A percentile compares a stretch with the other conserved stretches of the same genome.
Conservation (phyloP, 2,888 invertebrate genomes). For the Gandaritis pyraliata region DNA sequence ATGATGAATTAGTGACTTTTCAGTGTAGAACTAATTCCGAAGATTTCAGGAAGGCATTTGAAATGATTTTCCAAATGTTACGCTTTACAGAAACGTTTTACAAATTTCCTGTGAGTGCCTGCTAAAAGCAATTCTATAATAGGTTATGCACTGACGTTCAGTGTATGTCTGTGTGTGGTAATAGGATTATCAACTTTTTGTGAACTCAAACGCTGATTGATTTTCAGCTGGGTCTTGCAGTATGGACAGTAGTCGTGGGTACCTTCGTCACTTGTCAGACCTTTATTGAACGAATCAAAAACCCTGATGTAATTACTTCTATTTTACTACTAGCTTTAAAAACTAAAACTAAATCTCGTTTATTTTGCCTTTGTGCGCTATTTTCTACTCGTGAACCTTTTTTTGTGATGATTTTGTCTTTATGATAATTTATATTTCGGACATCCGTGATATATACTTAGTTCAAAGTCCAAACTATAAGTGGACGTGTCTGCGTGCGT, state of each 20-base stretch:
- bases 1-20: conserved; percentile 55
- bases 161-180: too few relatives aligned
- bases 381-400: too few relatives aligned
- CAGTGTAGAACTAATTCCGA: conserved; percentile 47
- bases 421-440: too few relatives aligned
- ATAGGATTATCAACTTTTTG: too few relatives aligned
- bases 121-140: not conserved
- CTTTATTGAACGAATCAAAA: conserved; percentile 53
- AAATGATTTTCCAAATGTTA: conserved; percentile 54
- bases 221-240: conserved; percentile 29
- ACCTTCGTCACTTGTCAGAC: conserved; percentile 60
- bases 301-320: conserved; percentile 46
- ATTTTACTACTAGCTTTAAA: not conserved
- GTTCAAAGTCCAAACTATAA: too few relatives aligned
- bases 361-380: too few relatives aligned
- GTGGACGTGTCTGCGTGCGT: too few relatives aligned
- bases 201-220: not conserved
- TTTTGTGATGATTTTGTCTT: too few relatives aligned
- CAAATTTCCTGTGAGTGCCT: conserved; percentile 56
- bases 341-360: too few relatives aligned
- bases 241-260: conserved; percentile 49
- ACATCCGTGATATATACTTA: too few relatives aligned
- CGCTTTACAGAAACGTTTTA: conserved; percentile 49
- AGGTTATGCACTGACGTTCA: too few relatives aligned
- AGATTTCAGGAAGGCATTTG: conserved; percentile 52